Evolutionary conservation across 1,140 invertebrate genomes (phyloP), one percentile per base, ranked within the genome.

Genomic region (Bombus turneri): DNA sequence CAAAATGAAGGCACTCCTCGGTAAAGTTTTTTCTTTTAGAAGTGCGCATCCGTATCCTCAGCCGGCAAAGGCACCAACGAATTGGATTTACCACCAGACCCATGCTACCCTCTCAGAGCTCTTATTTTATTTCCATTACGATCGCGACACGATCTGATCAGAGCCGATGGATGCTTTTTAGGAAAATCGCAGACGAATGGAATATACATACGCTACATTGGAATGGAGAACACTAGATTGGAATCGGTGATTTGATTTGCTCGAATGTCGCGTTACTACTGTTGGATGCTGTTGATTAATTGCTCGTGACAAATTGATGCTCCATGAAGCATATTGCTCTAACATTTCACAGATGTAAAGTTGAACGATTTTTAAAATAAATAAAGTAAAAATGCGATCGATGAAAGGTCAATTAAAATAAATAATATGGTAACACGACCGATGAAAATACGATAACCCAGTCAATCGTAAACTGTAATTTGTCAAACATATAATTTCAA

Each of bases 1-100:
- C 83, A 57, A 85, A 85, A 81, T 66, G 68, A 81, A 85, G 83
- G 41, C 43, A 62, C 34, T 18, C n/a, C 47, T 8, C 31, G 31
- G 31, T 25, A 1, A 57, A 85, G 69, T 73, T 85, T 81, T 85
- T 74, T 73, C 78, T 47, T 37, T 53, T 34, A 72, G 69, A 47
- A 80, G 80, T 53, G 37, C 76, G 53, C 74, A 31, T 57, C 28
- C 53, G 5, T n/a, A 31, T 37, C 34, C 15, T 62, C 34, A 25
- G 53, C 39, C 2, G 43, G 22, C n/a, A 80, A 72, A 78, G 64
- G 34, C 43, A 66, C 22, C 71, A 31, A 75, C 43, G 72, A 85
- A 80, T 85, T 85, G 83, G 66, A 79, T 80, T 79, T 80, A 43
- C 68, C 53, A 41, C 31, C 43, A 25, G 47, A 9, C 34, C 4